Evolutionary conservation across 2,888 invertebrate genomes (phyloP), one percentile per base, ranked within the genome.

Genomic region (Mesochorus sp.): DNA sequence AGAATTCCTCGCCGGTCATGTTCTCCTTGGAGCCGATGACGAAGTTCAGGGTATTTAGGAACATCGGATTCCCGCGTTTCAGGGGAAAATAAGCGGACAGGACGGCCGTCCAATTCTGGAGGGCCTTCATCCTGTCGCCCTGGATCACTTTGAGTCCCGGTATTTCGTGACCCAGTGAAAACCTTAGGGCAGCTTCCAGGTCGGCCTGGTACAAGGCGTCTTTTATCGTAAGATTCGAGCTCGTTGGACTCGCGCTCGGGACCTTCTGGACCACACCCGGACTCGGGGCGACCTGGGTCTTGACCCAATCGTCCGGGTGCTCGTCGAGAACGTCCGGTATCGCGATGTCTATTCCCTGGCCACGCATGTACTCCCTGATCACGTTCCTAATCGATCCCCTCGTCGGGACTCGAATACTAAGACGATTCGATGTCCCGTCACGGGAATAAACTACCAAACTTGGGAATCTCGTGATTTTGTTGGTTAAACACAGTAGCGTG

Each of bases 151-250:
- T 94, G 42, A 93, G 92, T 78, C 95, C 93, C 1, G 95, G 93
- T 24, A 99, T 94, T 92, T 99, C 99, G 83, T 96, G 96, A 81
- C 94, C 94, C 21, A 99, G 92, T 53, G 96, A 95, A 86, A 96
- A 96, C 82, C 94, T 93, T n/a, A 99, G 90, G 0, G 97, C 95
- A 85, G 95, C 96, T 91, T 98, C 97, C 74, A 99, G 91, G 91
- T 99, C 99, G 81, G 95, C 94, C 91, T 97, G 96, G 89, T 96
- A 97, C 0, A 98, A 93, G 3, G 93, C 90, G 88, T 96, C 94
- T 44, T 8, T 44, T 26, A n/a, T 49, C 37, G 10, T 10, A 17
- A 21, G 5, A 10, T 19, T 37, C 21, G 2, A 0, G 3, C 19
- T 47, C 19, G 44, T 3, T 10, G 42, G n/a, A n/a, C n/a, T n/a